Conservation (phyloP, 2,888 invertebrate genomes). For the Lordiphosa fenestrarum region DNA sequence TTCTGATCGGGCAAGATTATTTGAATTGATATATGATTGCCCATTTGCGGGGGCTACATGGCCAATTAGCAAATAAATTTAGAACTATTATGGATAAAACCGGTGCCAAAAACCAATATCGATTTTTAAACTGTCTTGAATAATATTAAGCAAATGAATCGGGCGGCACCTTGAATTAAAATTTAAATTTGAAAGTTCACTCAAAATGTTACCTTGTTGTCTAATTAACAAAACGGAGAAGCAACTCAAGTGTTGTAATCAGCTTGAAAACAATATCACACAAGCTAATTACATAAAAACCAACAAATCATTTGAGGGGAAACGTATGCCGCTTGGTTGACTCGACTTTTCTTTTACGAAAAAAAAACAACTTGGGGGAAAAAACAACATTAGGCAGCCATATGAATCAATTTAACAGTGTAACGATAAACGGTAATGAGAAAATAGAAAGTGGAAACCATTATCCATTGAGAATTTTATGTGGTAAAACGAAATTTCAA, state of each 20-base stretch:
- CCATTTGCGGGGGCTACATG: constrained; percentile 13
- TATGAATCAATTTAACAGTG: no score
- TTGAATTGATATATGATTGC: not conserved
- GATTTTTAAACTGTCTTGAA: constrained; percentile 17
- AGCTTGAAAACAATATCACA: constrained; percentile 16
- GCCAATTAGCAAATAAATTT: constrained; percentile 8
- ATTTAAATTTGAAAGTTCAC: no score
- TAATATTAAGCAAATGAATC: constrained; percentile 3
- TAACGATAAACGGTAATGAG: no score
- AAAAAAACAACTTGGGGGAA: no score
- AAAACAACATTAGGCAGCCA: no score
- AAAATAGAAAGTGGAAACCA: no score
- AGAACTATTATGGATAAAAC: constrained; percentile 23
- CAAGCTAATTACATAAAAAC: constrained; percentile 34
- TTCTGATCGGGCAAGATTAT: no score
- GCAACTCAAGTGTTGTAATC: constrained; percentile 36
- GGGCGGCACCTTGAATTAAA: not conserved
- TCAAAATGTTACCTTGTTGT: constrained; percentile 7
- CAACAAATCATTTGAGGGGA: constrained; percentile 17
- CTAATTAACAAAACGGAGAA: constrained; percentile 41
- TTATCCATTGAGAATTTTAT: no score
- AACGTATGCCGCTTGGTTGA: constrained; percentile 22
- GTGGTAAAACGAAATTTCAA: no score
- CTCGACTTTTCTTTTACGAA: not conserved
- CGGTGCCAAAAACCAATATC: constrained; percentile 16